Evolutionary conservation across 2,113 vertebrate genomes (phyloP).

Genomic region (Bos taurus): ARS-UCD2.0 NC_037331.1:63979501-63980000

Average conservation of each 20-base stretch:
- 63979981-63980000: neutral
- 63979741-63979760: neutral
- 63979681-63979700: neutral
- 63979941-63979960: neutral
- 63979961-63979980: neutral
- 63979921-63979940: neutral
- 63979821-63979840: neutral
- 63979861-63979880: neutral
- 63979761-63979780: neutral
- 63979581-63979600: neutral
- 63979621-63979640: neutral
- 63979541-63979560: neutral
- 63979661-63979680: neutral
- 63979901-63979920: neutral
- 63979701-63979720: neutral
- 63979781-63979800: neutral
- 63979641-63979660: neutral
- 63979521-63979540: too few species aligned
- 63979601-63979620: neutral
- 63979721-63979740: neutral
- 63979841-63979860: neutral
- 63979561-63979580: slow-evolving; percentile 10
- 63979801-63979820: neutral
- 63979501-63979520: neutral
- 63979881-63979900: neutral